Evolutionary conservation across 1,140 invertebrate genomes (phyloP).

Genomic region (Halesus radiatus): DNA sequence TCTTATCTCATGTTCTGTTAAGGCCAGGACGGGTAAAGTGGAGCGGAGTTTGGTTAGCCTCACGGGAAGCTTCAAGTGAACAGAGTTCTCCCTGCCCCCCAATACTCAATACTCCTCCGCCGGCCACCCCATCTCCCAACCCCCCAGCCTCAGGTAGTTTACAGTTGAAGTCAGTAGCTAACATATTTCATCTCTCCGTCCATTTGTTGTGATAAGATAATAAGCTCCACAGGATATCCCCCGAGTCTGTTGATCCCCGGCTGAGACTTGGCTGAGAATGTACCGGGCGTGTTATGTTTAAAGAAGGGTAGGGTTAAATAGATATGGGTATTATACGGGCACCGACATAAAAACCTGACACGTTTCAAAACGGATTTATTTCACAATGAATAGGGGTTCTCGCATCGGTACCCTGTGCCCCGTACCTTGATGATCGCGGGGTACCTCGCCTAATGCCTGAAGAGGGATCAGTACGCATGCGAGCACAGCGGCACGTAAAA

Average conservation of each 20-base stretch:
- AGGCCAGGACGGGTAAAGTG: background rate
- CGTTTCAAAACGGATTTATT: too few relatives aligned
- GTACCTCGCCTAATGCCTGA: too few relatives aligned
- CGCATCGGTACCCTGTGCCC: too few relatives aligned
- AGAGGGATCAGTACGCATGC: too few relatives aligned
- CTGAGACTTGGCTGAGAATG: background rate
- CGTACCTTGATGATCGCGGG: too few relatives aligned
- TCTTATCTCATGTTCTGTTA: background rate
- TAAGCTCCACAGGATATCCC: conserved; percentile 15
- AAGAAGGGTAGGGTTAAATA: background rate
- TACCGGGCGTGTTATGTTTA: background rate
- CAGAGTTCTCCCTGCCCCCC: background rate
- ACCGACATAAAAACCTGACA: too few relatives aligned
- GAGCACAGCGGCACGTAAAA: too few relatives aligned
- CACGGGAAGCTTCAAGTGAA: background rate
- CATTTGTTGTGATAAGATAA: conserved; percentile 24
- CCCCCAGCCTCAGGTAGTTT: background rate
- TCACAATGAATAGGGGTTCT: too few relatives aligned
- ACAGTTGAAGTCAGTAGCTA: conserved; percentile 7
- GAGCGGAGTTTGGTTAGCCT: conserved; percentile 1
- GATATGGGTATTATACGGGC: too few relatives aligned
- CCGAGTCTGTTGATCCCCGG: background rate
- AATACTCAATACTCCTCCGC: background rate
- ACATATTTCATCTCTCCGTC: conserved; percentile 19
- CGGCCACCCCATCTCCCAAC: background rate